Evolutionary conservation across 2,888 invertebrate species (phyloP).

Genomic region (Ametastegia equiseti): DNA sequence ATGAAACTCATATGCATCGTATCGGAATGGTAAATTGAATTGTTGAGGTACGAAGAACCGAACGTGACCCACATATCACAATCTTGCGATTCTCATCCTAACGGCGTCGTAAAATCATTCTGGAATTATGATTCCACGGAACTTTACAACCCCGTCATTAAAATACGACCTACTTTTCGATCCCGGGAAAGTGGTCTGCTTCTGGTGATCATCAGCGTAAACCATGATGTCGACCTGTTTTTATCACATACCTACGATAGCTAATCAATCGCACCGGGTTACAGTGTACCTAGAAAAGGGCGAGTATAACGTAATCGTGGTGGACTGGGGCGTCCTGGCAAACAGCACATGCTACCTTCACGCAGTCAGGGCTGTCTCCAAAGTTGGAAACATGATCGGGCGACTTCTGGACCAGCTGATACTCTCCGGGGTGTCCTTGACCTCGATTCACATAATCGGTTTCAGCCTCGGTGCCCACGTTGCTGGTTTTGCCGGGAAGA

Average conservation of each 20-base stretch:
- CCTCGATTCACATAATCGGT: slow-evolving; percentile 48
- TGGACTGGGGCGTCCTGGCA: slow-evolving; percentile 49
- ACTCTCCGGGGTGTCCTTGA: slow-evolving; percentile 45
- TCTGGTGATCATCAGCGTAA: background rate
- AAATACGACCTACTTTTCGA: slow-evolving; percentile 39
- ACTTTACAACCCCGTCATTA: background rate
- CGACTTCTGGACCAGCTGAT: slow-evolving; percentile 51
- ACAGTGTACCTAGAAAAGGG: slow-evolving; percentile 49
- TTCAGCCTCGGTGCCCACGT: slow-evolving; percentile 50
- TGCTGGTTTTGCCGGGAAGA: slow-evolving; percentile 50
- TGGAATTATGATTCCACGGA: background rate
- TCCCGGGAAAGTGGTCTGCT: too few species aligned
- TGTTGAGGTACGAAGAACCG: background rate
- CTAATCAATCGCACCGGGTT: slow-evolving; percentile 35
- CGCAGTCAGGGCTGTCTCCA: slow-evolving; percentile 49
- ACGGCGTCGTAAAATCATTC: background rate
- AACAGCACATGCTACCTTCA: slow-evolving; percentile 53
- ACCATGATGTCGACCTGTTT: slow-evolving; percentile 38
- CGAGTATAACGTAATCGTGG: slow-evolving; percentile 50
- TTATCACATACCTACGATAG: background rate
- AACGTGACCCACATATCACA: slow-evolving; percentile 24
- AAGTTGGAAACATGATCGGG: slow-evolving; percentile 48
- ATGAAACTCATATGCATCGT: slow-evolving; percentile 2
- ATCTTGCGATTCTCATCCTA: background rate
- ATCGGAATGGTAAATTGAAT: slow-evolving; percentile 16